Base-by-base conservation (phyloP, 37 sponge, comb jelly and placozoan species). In the Petrosia ficiformis region DNA sequence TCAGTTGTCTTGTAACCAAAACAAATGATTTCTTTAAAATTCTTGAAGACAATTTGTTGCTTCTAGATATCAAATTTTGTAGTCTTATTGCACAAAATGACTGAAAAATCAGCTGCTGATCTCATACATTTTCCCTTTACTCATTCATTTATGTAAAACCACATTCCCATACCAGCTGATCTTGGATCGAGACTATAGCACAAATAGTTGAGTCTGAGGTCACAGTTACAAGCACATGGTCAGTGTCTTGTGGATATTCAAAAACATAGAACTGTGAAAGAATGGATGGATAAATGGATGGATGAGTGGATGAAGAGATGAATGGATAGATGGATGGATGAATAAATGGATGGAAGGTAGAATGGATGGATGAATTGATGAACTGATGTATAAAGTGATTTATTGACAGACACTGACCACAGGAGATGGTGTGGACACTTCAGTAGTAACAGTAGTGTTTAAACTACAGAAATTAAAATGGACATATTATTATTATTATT, bases 331-430 rank as follows among this genome's bases (percentile, higher is more conserved):
- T n/a, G n/a, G 26, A 61, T 61, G n/a, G 25, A 22, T 6, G 28
- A 26, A 16, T 19, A n/a, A 61, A n/a, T 11, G n/a, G 26, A 61
- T 11, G n/a, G n/a, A 48, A 19, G 54, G 14, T 19, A 19, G 14
- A 48, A 48, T 48, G 14, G 14, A 48, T 48, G 14, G 14, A 48
- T 48, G 14, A 61, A n/a, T n/a, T 26, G 26, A n/a, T n/a, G n/a
- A n/a, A n/a, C n/a, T n/a, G n/a, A n/a, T n/a, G n/a, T n/a, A n/a
- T 48, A 16, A 10, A 48, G 54, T 19, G 14, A 48, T 48, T 10
- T 16, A 10, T 48, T 48, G 54, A 48, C 54, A 26, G n/a, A 61
- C n/a, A n/a, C 63, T 26, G 11, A 61, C 63, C 63, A 61, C 63
- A n/a, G 63, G 63, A 61, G 63, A 61, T 26, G 63, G 26, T n/a